Evolutionary conservation across 1,140 invertebrate species (phyloP).

Genomic region (Drosophila seguyi): DNA sequence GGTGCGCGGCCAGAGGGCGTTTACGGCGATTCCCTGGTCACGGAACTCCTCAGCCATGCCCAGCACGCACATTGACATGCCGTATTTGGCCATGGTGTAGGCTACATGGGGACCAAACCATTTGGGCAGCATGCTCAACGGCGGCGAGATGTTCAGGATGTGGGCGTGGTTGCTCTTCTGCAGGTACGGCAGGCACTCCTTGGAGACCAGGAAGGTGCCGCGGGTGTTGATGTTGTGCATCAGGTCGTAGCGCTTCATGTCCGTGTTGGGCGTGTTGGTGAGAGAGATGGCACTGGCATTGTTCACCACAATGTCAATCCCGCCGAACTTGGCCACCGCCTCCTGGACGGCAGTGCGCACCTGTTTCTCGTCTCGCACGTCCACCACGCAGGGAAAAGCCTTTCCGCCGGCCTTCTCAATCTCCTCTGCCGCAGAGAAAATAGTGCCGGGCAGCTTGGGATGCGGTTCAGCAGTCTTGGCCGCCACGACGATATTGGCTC

Average conservation of each 20-base stretch:
- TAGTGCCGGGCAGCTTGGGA: conserved; percentile 99
- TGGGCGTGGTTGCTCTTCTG: conserved; percentile 96
- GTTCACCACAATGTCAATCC: conserved; percentile 97
- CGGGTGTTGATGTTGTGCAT: conserved; percentile 97
- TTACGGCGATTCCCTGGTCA: conserved; percentile 94
- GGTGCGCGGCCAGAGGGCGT: conserved; percentile 98
- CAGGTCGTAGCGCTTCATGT: conserved; percentile 98
- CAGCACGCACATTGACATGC: conserved; percentile 98
- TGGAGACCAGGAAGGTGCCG: conserved; percentile 97
- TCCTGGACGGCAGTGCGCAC: conserved; percentile 93
- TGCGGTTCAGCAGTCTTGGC: conserved; percentile 98
- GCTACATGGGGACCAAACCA: conserved; percentile 98
- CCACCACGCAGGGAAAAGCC: conserved; percentile 96
- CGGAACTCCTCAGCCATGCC: conserved; percentile 98
- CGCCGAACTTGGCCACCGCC: conserved; percentile 95
- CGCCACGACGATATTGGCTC: conserved; percentile 97
- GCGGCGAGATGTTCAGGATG: conserved; percentile 98
- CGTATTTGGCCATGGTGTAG: conserved; percentile 99
- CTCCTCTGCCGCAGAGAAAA: conserved; percentile 98
- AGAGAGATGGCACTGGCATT: conserved; percentile 98
- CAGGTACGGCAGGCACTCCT: conserved; percentile 95
- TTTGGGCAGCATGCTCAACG: conserved; percentile 93
- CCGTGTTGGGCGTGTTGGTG: conserved; percentile 93
- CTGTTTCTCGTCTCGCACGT: conserved; percentile 95
- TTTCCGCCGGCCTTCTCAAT: conserved; percentile 91